These are phyloP conservation scores for Ceyx cyanopectus DNA, from an alignment of 2,113 vertebrate species.

Conservation along the genomic window DNA sequence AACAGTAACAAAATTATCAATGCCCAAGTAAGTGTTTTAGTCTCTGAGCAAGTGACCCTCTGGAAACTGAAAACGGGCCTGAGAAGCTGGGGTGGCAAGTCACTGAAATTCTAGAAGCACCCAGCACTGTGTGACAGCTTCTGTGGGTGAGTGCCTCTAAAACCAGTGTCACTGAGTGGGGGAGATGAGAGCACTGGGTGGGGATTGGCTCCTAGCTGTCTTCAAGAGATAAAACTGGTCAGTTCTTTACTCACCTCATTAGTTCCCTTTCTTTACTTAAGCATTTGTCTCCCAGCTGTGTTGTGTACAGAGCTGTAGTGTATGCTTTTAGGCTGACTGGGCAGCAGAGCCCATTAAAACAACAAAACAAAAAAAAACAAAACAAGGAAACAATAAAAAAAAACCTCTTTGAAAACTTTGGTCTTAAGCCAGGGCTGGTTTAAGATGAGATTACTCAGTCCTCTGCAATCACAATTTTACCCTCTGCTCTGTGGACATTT, in stretches of 20 bases:
- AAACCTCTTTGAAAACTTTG: neutral
- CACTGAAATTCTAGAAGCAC: neutral
- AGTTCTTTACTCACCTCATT: neutral
- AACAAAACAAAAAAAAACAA: neutral
- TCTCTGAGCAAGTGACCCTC: neutral
- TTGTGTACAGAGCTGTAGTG: neutral
- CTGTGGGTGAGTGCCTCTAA: neutral
- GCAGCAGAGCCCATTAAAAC: neutral
- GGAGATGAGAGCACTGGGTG: neutral
- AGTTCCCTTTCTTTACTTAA: neutral
- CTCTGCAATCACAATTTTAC: neutral
- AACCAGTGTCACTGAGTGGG: rapidly evolving
- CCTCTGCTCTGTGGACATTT: neutral
- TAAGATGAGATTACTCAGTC: neutral
- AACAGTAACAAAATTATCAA: neutral
- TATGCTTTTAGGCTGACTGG: neutral
- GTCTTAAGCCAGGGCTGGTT: neutral
- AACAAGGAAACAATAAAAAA: neutral
- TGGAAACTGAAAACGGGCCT: neutral
- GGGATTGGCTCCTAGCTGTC: neutral
- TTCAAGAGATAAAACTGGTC: neutral
- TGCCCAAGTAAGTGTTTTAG: neutral
- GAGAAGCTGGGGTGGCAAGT: neutral
- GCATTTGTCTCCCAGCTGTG: neutral
- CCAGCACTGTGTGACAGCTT: neutral